Evolutionary conservation across 2,797 vertebrate species (phyloP).

Genomic region (Pitangus sulphuratus): DNA sequence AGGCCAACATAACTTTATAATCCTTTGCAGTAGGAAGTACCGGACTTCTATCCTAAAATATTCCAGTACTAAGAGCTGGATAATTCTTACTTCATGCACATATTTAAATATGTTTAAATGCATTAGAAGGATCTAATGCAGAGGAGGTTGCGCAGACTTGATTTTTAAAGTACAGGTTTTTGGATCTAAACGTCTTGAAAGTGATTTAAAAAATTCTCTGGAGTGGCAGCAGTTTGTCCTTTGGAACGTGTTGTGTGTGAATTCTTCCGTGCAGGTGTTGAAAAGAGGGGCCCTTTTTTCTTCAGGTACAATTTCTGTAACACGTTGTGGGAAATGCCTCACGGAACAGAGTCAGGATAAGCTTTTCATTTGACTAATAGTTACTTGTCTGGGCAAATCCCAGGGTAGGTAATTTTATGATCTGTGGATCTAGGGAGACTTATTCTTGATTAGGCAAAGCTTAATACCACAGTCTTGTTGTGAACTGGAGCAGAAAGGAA

Average conservation of each 20-base stretch:
- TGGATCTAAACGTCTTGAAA: background rate
- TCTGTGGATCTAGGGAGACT: slow-evolving; percentile 33
- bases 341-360: slow-evolving; percentile 11
- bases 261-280: background rate
- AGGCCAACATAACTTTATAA: background rate
- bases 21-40: background rate
- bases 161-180: background rate
- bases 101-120: background rate
- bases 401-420: slow-evolving; percentile 28
- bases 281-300: background rate
- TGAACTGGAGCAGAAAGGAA: background rate
- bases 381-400: slow-evolving; percentile 40
- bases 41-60: background rate
- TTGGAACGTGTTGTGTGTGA: background rate
- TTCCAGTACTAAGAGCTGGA: background rate
- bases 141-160: background rate
- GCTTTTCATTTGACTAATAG: slow-evolving; percentile 44
- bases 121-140: background rate
- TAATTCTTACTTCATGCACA: background rate
- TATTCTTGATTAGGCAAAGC: slow-evolving; percentile 46
- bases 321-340: background rate
- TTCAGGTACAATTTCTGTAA: background rate
- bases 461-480: background rate
- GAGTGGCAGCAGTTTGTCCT: slow-evolving; percentile 2
- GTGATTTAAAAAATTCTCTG: background rate